Evolutionary conservation across 2,797 vertebrate genomes (phyloP).

Genomic region (Chromobotia macracanthus): DNA sequence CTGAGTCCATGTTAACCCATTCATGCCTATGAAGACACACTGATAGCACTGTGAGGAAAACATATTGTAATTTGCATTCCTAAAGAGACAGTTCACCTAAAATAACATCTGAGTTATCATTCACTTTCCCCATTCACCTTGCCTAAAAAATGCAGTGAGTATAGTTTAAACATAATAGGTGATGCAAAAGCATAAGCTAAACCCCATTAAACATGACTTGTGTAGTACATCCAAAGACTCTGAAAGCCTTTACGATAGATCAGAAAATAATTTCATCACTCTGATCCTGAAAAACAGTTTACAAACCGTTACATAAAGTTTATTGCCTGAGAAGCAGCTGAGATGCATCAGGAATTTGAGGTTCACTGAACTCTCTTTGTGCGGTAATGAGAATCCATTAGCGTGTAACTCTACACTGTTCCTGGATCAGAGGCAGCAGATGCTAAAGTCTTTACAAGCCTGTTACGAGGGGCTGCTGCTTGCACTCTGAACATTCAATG

Average conservation of each 20-base stretch:
- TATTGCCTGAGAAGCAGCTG: slow-evolving; percentile 13
- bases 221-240: no score
- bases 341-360: slow-evolving; percentile 43
- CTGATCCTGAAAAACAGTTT: slow-evolving; percentile 11
- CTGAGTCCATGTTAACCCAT: neutral
- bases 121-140: neutral
- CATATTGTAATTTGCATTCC: neutral
- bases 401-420: slow-evolving; percentile 36
- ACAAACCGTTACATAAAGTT: slow-evolving; percentile 23
- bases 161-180: no score
- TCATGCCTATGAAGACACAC: neutral
- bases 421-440: slow-evolving; percentile 39
- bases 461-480: slow-evolving; percentile 19
- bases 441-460: slow-evolving; percentile 38
- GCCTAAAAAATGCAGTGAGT: no score
- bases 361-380: slow-evolving; percentile 39
- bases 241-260: no score
- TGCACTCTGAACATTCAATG: slow-evolving; percentile 23
- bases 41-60: neutral
- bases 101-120: neutral
- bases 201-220: no score
- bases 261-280: neutral
- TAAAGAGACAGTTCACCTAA: slow-evolving; percentile 5
- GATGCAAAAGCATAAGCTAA: no score
- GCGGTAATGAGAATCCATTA: slow-evolving; percentile 40